A percentile compares a stretch with the other conserved stretches of the same genome.
Evolutionary conservation across 2,797 vertebrate species (phyloP).

Genomic region (Echiichthys vipera): DNA sequence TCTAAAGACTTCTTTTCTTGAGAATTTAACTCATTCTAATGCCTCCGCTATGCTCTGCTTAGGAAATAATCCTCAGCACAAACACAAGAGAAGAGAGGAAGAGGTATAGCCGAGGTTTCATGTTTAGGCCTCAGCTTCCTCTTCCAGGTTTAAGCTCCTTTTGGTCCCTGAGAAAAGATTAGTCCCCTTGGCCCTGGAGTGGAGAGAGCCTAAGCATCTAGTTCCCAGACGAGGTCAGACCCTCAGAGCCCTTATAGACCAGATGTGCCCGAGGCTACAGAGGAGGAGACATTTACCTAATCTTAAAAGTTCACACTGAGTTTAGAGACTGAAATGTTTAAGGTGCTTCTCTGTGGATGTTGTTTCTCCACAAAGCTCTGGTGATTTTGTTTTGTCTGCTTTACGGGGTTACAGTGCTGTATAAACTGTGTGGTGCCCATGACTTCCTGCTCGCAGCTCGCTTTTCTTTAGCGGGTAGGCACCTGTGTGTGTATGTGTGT

Average conservation of each 20-base stretch:
- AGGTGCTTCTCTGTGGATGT: constrained; percentile 43
- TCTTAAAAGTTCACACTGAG: constrained; percentile 64
- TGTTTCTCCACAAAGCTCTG: constrained; percentile 44
- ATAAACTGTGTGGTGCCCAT: constrained; percentile 8
- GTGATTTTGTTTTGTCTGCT: constrained; percentile 30
- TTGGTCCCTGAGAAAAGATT: constrained; percentile 75
- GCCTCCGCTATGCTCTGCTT: constrained; percentile 55
- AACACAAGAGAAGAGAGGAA: constrained; percentile 67
- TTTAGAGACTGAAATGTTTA: constrained; percentile 49
- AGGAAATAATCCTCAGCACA: constrained; percentile 70
- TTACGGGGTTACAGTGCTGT: constrained; percentile 10
- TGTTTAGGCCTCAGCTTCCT: constrained; percentile 72
- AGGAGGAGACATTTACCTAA: constrained; percentile 64
- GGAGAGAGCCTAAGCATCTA: constrained; percentile 66
- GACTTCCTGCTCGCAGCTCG: constrained; percentile 10
- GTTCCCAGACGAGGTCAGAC: constrained; percentile 70
- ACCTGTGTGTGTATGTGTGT: not conserved
- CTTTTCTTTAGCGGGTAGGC: constrained; percentile 7
- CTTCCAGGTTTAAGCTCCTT: constrained; percentile 77
- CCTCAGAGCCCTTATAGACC: constrained; percentile 66
- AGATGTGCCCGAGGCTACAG: constrained; percentile 68
- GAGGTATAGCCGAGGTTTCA: constrained; percentile 66
- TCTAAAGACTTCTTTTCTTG: constrained; percentile 50
- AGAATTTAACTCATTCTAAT: constrained; percentile 64
- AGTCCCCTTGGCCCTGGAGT: constrained; percentile 66